Evolutionary conservation across 2,113 vertebrate genomes (phyloP), one percentile per base, ranked within the genome.

Genomic region (Merops nubicus): DNA sequence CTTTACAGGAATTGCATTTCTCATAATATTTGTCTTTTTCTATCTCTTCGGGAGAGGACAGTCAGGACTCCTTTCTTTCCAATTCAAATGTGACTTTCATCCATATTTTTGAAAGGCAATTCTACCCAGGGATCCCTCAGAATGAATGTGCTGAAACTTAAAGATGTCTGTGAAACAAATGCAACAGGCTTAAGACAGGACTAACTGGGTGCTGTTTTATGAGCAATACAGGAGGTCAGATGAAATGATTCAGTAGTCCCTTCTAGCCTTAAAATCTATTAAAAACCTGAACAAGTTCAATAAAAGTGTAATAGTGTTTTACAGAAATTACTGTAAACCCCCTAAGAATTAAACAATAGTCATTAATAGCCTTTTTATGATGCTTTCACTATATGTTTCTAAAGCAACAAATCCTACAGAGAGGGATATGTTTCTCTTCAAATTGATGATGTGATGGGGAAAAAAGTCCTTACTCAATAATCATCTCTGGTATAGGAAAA

Each of bases 221-320:
- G 31, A 85, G 29, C 50, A 90, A 84, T 63, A 50, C 20, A 74
- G 63, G 53, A 95, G 56, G 64, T 65, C 68, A 86, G 78, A 90
- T 67, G 80, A 95, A 93, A 95, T 91, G 42, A 74, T 80, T 83
- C 3, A 5, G 29, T 87, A 85, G 73, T 91, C 43, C 65, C n/a
- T 94, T 96, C 88, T 94, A 88, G 54, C 34, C 56, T 88, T 90
- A 90, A 94, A 91, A 81, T 84, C 68, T 88, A 59, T 80, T 85
- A 63, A 93, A 81, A 90, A 33, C 34, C n/a, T 63, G 60, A 90
- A 85, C 45, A 94, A 80, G 29, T 93, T 94, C 54, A 88, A 80
- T 93, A 93, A 93, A 96, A 90, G 75, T 59, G 21, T 70, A 90
- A 70, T 40, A 92, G 8, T 8, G 1, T 83, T 96, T 95, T 59